These are phyloP conservation scores for Pantherophis vulpinus DNA, from an alignment of 2,797 vertebrate genomes.

Conservation along the genomic window DNA sequence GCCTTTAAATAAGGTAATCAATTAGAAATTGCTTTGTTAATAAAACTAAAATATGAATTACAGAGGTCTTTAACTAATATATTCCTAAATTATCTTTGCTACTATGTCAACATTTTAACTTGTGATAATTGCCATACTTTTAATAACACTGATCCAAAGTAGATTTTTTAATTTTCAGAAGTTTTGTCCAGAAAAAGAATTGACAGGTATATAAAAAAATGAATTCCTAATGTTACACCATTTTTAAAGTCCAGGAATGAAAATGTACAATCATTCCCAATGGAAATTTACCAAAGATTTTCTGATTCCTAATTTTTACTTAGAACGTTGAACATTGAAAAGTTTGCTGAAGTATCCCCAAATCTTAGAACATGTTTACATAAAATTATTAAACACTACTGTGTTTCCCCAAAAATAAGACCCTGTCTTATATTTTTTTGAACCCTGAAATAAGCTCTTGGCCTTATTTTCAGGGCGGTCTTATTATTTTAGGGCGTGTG, in stretches of 20 bases:
- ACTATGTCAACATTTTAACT: neutral
- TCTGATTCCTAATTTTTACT: neutral
- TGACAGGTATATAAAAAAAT: neutral
- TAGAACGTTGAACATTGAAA: neutral
- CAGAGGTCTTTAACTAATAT: neutral
- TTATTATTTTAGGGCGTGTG: too few relatives aligned
- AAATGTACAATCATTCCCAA: neutral
- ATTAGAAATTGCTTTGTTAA: neutral
- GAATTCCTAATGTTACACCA: neutral
- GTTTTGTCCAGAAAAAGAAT: neutral
- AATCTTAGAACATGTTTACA: neutral
- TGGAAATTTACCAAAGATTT: neutral
- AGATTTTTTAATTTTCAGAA: neutral
- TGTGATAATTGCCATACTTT: neutral
- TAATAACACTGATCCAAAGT: neutral
- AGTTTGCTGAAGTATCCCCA: neutral
- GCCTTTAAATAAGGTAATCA: neutral
- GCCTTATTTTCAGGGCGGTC: too few relatives aligned
- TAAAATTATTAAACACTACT: neutral
- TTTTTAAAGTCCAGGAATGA: neutral
- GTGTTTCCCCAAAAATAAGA: too few relatives aligned
- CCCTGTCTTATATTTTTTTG: too few relatives aligned
- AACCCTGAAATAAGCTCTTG: too few relatives aligned
- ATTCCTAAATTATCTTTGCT: neutral
- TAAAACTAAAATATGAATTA: neutral